Conservation (phyloP, 2,888 invertebrate genomes). For the Lasioglossum leucozonium region DNA sequence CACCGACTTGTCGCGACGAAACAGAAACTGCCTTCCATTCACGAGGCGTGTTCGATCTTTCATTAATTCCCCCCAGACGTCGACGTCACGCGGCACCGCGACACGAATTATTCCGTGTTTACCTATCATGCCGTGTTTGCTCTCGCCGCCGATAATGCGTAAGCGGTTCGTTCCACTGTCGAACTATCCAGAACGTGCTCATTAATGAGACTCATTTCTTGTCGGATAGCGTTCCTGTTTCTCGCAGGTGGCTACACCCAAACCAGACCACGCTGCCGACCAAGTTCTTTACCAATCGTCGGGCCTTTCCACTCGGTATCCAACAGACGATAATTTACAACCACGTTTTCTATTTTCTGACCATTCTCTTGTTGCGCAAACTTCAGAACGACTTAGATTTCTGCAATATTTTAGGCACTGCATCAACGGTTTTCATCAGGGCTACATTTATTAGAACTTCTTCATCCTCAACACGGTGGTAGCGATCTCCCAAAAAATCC, state of each 20-base stretch:
- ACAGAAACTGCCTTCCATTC: conserved; percentile 1
- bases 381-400: background rate
- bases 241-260: background rate
- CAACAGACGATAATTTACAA: background rate
- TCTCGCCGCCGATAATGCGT: background rate
- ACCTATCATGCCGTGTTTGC: background rate
- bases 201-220: background rate
- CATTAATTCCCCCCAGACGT: background rate
- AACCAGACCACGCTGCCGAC: background rate
- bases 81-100: background rate
- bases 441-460: too few species aligned
- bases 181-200: background rate
- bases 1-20: background rate
- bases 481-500: too few species aligned
- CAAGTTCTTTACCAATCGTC: background rate
- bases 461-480: too few species aligned
- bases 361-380: background rate
- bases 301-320: background rate
- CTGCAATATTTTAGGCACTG: background rate
- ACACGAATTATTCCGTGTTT: conserved; percentile 17
- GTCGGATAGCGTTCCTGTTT: background rate
- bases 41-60: background rate
- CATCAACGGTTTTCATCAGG: background rate
- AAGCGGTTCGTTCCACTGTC: background rate
- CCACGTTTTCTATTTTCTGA: background rate